These are phyloP conservation scores for Babylonia areolata DNA, from an alignment of 1,140 invertebrate genomes.

Conservation along the genomic window DNA sequence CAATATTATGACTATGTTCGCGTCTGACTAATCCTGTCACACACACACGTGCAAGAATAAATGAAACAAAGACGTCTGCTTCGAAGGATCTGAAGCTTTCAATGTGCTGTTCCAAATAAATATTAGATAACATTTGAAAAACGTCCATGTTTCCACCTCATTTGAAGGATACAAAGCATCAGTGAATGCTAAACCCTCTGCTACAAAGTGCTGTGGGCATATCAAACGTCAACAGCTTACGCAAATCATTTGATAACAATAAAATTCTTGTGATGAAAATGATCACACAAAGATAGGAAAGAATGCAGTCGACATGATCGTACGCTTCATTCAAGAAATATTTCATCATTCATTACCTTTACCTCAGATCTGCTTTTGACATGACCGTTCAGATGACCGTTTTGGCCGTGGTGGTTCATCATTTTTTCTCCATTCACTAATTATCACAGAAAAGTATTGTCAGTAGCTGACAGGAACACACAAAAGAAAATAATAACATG, in stretches of 20 bases:
- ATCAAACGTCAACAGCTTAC: background rate
- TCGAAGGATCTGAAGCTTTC: background rate
- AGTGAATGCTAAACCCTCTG: background rate
- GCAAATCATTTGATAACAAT: slow-evolving; percentile 7
- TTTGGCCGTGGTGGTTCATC: slow-evolving; percentile 63
- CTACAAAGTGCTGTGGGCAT: too few species aligned
- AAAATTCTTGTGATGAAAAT: slow-evolving; percentile 35
- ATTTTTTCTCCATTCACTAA: slow-evolving; percentile 47
- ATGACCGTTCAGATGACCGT: slow-evolving; percentile 60
- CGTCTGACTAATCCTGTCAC: too few species aligned
- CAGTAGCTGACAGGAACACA: slow-evolving; percentile 49
- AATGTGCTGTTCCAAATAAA: background rate
- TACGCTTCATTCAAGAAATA: background rate
- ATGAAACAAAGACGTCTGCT: background rate
- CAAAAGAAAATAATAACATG: slow-evolving; percentile 68
- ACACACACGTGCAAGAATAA: background rate
- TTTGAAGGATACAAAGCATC: background rate
- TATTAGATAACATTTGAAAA: too few species aligned
- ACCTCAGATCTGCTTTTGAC: slow-evolving; percentile 60
- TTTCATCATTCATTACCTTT: slow-evolving; percentile 13
- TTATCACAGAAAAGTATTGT: slow-evolving; percentile 47
- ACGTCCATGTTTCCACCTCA: too few species aligned
- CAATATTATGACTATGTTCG: too few species aligned
- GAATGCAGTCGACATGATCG: background rate
- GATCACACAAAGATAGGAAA: slow-evolving; percentile 15